Evolutionary conservation across 2,888 invertebrate genomes (phyloP), one percentile per base, ranked within the genome.

Genomic region (Chrysomela aeneicollis): DNA sequence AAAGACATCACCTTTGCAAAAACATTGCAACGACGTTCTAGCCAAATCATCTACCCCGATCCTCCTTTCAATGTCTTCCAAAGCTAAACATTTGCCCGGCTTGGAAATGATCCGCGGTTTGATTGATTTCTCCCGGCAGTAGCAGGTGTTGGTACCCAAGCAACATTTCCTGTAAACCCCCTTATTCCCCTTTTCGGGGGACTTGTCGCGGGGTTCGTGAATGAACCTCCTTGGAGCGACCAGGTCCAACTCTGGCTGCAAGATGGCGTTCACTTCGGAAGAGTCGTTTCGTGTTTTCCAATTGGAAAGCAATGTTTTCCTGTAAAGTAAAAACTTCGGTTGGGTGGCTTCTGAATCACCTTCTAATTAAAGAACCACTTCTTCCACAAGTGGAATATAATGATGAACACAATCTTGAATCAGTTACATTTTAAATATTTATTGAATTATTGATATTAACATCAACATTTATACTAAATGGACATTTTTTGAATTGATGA

Each of bases 271-370:
- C 0, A 74, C 47, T 18, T 68, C 71, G 1, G 71, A 66, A 1
- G 74, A 74, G 63, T 74, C 71, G 30, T 74, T 74, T 64, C 74
- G 52, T 1, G 50, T 64, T 8, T 35, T 49, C 73, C 74, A 73
- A 15, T 63, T 68, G 3, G 62, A 59, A 3, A 53, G 35, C 9
- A 69, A 9, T 8, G 60, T 52, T 22, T 47, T 30, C 32, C 65
- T 65, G 32, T 26, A 5, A 26, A 26, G 26, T 6, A 26, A 26
- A 26, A 26, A n/a, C n/a, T n/a, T n/a, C n/a, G n/a, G n/a, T n/a
- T n/a, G n/a, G n/a, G n/a, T n/a, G n/a, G n/a, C n/a, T n/a, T n/a
- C n/a, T n/a, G n/a, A n/a, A n/a, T n/a, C n/a, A n/a, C n/a, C n/a
- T n/a, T n/a, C n/a, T n/a, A n/a, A n/a, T n/a, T n/a, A n/a, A n/a